Evolutionary conservation across 2,113 vertebrate species (phyloP).

Genomic region (Rana temporaria): DNA sequence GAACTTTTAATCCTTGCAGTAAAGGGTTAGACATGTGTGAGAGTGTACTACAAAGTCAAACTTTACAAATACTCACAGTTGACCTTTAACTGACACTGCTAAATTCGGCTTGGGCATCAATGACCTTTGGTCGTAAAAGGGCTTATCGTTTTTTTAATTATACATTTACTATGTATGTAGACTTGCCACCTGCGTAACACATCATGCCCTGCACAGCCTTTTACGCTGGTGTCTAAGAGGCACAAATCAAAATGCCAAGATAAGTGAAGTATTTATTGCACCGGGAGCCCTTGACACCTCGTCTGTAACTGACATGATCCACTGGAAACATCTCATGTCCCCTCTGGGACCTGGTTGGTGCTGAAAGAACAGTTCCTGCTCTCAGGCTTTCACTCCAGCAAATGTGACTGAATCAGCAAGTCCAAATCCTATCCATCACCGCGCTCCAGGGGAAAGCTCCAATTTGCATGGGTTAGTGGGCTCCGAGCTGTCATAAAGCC

Average conservation of each 20-base stretch:
- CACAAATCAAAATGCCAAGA: slow-evolving; percentile 65
- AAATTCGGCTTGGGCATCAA: too few species aligned
- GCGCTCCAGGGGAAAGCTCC: slow-evolving; percentile 59
- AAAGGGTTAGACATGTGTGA: too few species aligned
- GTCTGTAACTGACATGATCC: slow-evolving; percentile 59
- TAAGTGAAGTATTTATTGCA: slow-evolving; percentile 61
- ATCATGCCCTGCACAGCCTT: slow-evolving; percentile 61
- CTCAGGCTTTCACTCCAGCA: slow-evolving; percentile 57
- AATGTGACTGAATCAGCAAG: slow-evolving; percentile 64
- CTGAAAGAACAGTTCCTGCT: slow-evolving; percentile 59
- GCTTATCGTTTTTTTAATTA: too few species aligned
- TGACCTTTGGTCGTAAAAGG: too few species aligned
- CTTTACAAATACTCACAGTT: too few species aligned
- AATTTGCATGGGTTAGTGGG: slow-evolving; percentile 68
- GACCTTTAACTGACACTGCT: too few species aligned
- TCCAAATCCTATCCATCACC: slow-evolving; percentile 60
- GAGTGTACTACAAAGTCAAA: too few species aligned
- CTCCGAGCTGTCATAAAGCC: slow-evolving; percentile 59
- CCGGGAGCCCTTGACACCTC: slow-evolving; percentile 58
- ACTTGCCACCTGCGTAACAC: too few species aligned
- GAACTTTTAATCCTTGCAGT: too few species aligned
- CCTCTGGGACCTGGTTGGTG: slow-evolving; percentile 53
- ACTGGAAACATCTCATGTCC: slow-evolving; percentile 64
- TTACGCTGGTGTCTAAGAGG: slow-evolving; percentile 57
- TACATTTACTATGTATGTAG: too few species aligned